phyloP scores from a whole-genome alignment of 1,140 invertebrate species.

The Matsumurasca onukii region DNA sequence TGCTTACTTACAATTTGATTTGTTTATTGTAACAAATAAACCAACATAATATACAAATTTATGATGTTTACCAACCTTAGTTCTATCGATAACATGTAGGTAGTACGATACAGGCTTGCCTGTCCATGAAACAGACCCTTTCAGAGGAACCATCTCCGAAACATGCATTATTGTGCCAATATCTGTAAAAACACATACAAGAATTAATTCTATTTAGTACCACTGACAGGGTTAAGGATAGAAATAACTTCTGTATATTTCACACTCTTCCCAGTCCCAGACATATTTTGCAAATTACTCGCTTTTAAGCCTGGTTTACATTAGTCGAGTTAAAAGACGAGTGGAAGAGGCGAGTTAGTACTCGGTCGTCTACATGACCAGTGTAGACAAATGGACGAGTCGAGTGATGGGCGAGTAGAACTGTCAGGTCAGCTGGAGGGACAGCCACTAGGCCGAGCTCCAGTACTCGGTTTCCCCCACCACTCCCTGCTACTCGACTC shows the following conservation, averaged over 20 bases:
- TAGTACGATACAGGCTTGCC: constrained; percentile 98
- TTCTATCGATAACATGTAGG: constrained; percentile 94
- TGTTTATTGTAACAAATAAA: neutral
- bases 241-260: neutral
- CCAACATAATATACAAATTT: neutral
- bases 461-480: no score
- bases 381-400: no score
- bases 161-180: constrained; percentile 99
- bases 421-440: no score
- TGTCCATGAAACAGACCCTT: constrained; percentile 97
- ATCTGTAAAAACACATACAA: constrained; percentile 57
- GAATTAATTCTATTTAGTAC: neutral
- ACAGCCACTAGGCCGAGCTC: no score
- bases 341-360: no score
- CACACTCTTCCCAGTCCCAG: no score
- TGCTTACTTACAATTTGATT: neutral
- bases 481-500: no score
- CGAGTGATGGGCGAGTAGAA: no score
- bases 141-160: constrained; percentile 89
- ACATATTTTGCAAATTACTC: no score
- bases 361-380: no score
- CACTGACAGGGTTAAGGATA: neutral
- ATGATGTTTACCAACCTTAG: constrained; percentile 55
- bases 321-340: no score
- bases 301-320: no score